Evolutionary conservation across 1,140 invertebrate species (phyloP).

Genomic region (Leptoteleia sp.): DNA sequence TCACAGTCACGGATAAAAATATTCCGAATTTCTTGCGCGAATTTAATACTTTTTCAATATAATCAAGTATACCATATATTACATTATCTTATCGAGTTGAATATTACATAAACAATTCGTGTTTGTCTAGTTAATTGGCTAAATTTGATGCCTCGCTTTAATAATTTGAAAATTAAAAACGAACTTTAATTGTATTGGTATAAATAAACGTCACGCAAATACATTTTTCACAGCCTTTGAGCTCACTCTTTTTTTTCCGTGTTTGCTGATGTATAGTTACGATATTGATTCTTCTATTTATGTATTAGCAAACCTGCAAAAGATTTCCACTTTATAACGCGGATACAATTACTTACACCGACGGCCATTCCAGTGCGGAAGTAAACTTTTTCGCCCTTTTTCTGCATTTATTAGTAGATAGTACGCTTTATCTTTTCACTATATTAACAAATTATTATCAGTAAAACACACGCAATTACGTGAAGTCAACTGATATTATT

Average conservation of each 20-base stretch:
- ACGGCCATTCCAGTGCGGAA: constrained; percentile 19
- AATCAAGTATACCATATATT: too few species aligned
- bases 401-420: too few species aligned
- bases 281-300: constrained; percentile 62
- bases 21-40: too few species aligned
- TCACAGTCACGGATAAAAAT: too few species aligned
- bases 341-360: constrained; percentile 39
- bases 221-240: constrained; percentile 46
- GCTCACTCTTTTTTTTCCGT: constrained; percentile 19
- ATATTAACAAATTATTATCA: not conserved
- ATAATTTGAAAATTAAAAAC: constrained; percentile 12
- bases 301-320: constrained; percentile 56
- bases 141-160: constrained; percentile 24
- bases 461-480: not conserved
- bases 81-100: too few species aligned
- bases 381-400: constrained; percentile 22
- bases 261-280: constrained; percentile 42
- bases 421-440: constrained; percentile 2
- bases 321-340: constrained; percentile 53
- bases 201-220: constrained; percentile 27
- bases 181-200: constrained; percentile 4
- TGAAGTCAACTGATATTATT: not conserved
- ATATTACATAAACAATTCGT: constrained; percentile 28
- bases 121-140: not conserved
- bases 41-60: too few species aligned